phyloP scores from a whole-genome alignment of 1,140 invertebrate genomes.

The Drosophila truncata region DNA sequence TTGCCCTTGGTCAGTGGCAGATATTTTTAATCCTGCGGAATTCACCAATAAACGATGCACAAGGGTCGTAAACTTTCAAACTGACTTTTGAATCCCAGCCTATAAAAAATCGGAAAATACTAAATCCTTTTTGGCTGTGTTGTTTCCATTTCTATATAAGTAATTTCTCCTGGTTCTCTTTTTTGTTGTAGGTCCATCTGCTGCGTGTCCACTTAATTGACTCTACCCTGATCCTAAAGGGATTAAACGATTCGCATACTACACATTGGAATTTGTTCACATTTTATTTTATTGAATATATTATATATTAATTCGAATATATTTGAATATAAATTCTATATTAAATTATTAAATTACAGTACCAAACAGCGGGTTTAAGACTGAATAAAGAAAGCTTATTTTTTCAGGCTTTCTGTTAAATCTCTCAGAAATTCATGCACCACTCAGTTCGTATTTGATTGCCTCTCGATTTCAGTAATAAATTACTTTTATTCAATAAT shows the following conservation, averaged over 20 bases:
- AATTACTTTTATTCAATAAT: constrained; percentile 24
- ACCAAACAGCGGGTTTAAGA: background rate
- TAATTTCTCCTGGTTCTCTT: background rate
- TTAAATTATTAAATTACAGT: background rate
- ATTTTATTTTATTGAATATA: background rate
- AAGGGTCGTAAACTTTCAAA: constrained; percentile 41
- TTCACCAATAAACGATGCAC: constrained; percentile 39
- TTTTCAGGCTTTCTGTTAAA: background rate
- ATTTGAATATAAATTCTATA: background rate
- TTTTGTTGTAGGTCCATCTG: constrained; percentile 1
- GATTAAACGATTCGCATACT: constrained; percentile 51
- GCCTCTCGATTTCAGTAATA: constrained; percentile 26
- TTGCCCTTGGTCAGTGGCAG: constrained; percentile 14
- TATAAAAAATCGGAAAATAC: constrained; percentile 68
- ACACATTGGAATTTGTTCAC: background rate
- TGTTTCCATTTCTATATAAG: constrained; percentile 4
- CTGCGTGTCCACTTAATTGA: constrained; percentile 42
- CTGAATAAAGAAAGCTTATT: background rate
- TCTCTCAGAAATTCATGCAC: no score
- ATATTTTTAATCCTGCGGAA: constrained; percentile 18
- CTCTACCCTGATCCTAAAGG: constrained; percentile 54
- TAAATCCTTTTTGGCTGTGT: constrained; percentile 51
- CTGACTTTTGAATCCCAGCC: constrained; percentile 46
- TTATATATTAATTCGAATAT: background rate
- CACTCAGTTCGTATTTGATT: background rate